Base-by-base conservation (phyloP, 1,140 invertebrate species). In the Eueides isabella region DNA sequence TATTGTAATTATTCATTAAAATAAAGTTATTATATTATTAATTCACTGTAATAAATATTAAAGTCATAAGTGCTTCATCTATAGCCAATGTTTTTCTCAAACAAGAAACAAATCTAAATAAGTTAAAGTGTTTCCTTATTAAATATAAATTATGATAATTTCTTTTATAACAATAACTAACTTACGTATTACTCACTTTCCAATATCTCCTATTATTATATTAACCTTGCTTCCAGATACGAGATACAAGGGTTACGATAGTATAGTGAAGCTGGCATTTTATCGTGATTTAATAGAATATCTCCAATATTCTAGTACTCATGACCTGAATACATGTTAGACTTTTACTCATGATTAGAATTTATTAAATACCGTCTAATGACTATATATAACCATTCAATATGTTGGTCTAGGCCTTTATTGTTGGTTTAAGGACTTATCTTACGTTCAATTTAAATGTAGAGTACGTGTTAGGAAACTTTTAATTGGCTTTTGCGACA, bases 401-500 rank as follows among this genome's bases (percentile, higher is more conserved):
- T 23, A 55, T 26, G 23, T 55, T 26, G 23, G 48, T 4, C 48
- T 55, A 12, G 19, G 7, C 19, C 11, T 55, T 7, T 55, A 7
- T 48, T 48, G 41, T 48, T 48, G 16, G 6, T 48, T n/a, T 19
- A 19, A n/a, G 1, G 6, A 55, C 19, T 55, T 55, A 55, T 55
- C 9, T 55, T 55, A 55, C 23, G 48, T 55, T 11, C 23, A 55
- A 55, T 55, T 55, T 55, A 55, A 55, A 55, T 55, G 48, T 55
- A 55, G 19, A 55, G 48, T 55, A 55, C 48, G 48, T 55, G 11
- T 26, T 26, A 55, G 48, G 48, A 23, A 55, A 55, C 48, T 55
- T 55, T 55, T 55, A 55, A 55, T 55, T 55, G 48, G 19, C 11
- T n/a, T 55, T 55, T 55, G 26, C 48, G 48, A 55, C 48, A 55